These are phyloP conservation scores for Eupeodes latifasciatus DNA, from an alignment of 2,888 invertebrate genomes.

Conservation along the genomic window DNA sequence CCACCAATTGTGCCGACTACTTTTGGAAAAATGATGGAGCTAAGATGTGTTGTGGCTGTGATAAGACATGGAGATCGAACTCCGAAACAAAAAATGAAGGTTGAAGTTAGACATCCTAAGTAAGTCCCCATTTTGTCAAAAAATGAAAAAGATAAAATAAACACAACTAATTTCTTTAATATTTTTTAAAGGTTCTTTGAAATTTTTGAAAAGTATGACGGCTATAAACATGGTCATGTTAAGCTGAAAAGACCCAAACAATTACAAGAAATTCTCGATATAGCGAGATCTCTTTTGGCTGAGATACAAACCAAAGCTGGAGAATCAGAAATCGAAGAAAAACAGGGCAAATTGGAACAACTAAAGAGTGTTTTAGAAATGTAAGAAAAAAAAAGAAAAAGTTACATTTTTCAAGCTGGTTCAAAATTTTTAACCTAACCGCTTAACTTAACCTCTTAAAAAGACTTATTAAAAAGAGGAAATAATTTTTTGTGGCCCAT, in stretches of 20 bases:
- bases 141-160: too few relatives aligned
- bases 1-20: conserved; percentile 99
- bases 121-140: conserved; percentile 81
- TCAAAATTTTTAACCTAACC: background rate
- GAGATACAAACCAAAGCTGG: conserved; percentile 95
- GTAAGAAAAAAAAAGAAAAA: conserved; percentile 85
- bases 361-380: conserved; percentile 99
- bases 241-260: conserved; percentile 99
- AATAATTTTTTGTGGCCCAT: too few relatives aligned
- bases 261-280: conserved; percentile 98
- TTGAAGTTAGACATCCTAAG: conserved; percentile 98
- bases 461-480: background rate
- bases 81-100: conserved; percentile 99
- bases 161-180: too few relatives aligned
- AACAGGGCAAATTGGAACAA: conserved; percentile 98
- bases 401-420: background rate
- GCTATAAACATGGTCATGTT: conserved; percentile 97
- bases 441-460: background rate
- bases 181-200: conserved; percentile 93
- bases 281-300: conserved; percentile 94
- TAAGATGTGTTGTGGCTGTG: conserved; percentile 97
- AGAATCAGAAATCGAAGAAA: conserved; percentile 97
- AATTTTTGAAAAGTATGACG: conserved; percentile 98
- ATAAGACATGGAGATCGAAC: conserved; percentile 99
- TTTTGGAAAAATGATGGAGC: conserved; percentile 97